phyloP scores from a whole-genome alignment of 2,797 vertebrate species.

The Danio albolineatus region DNA sequence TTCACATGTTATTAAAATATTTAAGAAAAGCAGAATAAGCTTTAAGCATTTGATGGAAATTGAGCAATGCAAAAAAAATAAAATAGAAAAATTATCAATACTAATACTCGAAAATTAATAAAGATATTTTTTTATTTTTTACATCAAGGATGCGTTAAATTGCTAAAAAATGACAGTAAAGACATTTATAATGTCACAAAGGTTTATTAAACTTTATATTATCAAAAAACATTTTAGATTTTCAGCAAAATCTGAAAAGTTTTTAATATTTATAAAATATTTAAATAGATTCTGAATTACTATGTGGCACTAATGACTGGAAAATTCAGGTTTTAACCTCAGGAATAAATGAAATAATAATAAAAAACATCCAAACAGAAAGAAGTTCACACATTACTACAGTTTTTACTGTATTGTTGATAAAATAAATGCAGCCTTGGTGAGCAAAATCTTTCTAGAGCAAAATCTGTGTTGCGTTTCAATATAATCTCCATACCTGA shows the following conservation, averaged over 20 bases:
- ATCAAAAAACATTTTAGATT: background rate
- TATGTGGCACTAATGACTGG: background rate
- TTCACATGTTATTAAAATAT: too few species aligned
- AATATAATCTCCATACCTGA: conserved; percentile 81
- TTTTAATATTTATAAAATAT: background rate
- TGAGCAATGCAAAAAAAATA: background rate
- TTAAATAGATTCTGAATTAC: background rate
- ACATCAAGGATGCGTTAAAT: too few species aligned
- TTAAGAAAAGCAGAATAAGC: too few species aligned
- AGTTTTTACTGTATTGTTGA: background rate
- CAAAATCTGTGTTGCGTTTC: background rate
- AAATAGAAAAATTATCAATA: background rate
- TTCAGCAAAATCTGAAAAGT: background rate
- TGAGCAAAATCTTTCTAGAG: background rate
- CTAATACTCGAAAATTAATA: too few species aligned
- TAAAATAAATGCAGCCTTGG: background rate
- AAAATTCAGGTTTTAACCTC: background rate
- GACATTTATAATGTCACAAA: background rate
- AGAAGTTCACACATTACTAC: too few species aligned
- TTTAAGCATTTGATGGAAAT: background rate
- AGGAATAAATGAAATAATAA: too few species aligned
- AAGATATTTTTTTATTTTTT: too few species aligned
- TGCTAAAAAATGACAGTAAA: background rate
- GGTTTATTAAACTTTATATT: too few species aligned
- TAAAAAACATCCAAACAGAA: too few species aligned